phyloP scores from a whole-genome alignment of 1,140 invertebrate species.

The Grapholita molesta region DNA sequence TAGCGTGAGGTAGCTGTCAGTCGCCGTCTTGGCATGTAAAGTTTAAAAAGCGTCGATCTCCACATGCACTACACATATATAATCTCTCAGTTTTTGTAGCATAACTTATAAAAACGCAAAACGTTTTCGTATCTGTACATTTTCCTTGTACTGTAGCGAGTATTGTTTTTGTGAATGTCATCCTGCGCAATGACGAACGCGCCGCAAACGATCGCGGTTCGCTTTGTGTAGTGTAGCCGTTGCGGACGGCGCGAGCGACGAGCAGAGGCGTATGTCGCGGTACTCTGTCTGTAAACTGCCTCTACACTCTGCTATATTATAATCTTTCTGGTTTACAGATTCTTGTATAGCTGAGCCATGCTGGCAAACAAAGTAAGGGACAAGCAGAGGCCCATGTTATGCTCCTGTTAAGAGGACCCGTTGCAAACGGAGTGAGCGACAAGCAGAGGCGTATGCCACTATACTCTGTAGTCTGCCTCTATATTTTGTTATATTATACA shows the following conservation, averaged over 20 bases:
- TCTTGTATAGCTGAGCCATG: constrained; percentile 59
- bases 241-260: constrained; percentile 26
- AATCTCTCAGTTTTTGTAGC: too few relatives aligned
- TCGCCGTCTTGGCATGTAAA: too few relatives aligned
- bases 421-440: constrained; percentile 27
- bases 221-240: constrained; percentile 61
- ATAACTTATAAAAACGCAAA: neutral
- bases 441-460: constrained; percentile 28
- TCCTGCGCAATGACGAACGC: constrained; percentile 63
- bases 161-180: constrained; percentile 76
- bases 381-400: constrained; percentile 37
- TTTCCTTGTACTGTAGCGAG: constrained; percentile 40
- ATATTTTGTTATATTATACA: too few relatives aligned
- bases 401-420: constrained; percentile 56
- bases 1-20: too few relatives aligned
- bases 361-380: constrained; percentile 25
- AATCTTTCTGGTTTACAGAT: too few relatives aligned
- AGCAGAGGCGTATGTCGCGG: constrained; percentile 22
- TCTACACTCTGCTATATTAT: too few relatives aligned
- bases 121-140: constrained; percentile 35
- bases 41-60: too few relatives aligned
- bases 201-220: constrained; percentile 67
- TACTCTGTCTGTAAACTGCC: too few relatives aligned
- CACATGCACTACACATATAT: too few relatives aligned
- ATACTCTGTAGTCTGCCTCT: too few relatives aligned